Percentiles rank a stretch among this genome's conserved stretches.
Evolutionary conservation across 2,797 vertebrate species (phyloP).

Genomic region (Macrochelys suwanniensis): DNA sequence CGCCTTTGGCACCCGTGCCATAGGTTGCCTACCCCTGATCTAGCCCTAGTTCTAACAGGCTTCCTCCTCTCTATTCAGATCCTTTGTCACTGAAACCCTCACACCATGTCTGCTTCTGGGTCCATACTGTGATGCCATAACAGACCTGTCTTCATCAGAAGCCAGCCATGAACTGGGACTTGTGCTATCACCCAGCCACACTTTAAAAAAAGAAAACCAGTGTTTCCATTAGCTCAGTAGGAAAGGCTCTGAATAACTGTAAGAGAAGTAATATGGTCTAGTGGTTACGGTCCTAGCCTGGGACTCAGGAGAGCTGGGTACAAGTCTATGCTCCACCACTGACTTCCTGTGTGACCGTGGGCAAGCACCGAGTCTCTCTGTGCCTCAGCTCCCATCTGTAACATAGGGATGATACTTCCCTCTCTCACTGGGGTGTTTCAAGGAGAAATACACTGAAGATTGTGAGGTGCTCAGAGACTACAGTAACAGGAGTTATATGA

Average conservation of each 20-base stretch:
- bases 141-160: background rate
- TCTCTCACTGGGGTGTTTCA: background rate
- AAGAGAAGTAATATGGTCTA: background rate
- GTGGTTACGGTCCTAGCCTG: background rate
- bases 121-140: fast-evolving
- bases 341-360: fast-evolving
- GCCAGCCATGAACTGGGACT: background rate
- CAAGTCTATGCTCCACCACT: fast-evolving
- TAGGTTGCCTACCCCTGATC: too few relatives aligned
- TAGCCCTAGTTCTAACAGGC: background rate
- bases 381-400: background rate
- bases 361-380: background rate
- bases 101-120: fast-evolving
- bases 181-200: background rate
- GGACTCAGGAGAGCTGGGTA: fast-evolving
- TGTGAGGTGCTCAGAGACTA: background rate
- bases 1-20: too few relatives aligned
- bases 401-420: too few relatives aligned
- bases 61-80: fast-evolving
- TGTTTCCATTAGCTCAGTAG: background rate
- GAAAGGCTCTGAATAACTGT: background rate
- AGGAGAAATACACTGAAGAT: fast-evolving
- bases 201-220: background rate
- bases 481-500: background rate
- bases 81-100: fast-evolving